These are phyloP conservation scores for Bursaphelenchus okinawaensis DNA, from an alignment of 2,888 invertebrate species.

Conservation along the genomic window DNA sequence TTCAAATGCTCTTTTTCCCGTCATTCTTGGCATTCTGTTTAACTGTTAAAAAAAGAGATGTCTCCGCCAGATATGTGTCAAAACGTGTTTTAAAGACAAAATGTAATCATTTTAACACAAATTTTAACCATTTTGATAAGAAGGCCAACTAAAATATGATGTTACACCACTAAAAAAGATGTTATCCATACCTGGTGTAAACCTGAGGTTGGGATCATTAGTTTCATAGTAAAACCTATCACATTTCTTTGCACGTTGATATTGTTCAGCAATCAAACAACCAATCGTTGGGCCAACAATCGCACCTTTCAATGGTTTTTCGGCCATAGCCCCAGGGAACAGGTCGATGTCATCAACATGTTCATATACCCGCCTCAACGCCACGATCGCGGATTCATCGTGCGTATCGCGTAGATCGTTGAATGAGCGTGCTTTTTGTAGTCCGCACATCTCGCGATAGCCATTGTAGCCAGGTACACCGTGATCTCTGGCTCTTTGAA, in stretches of 20 bases:
- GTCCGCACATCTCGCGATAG: slow-evolving; percentile 68
- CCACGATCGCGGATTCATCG: slow-evolving; percentile 60
- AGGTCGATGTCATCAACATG: slow-evolving; percentile 88
- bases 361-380: slow-evolving; percentile 50
- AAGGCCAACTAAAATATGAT: too few species aligned
- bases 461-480: slow-evolving; percentile 74
- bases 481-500: slow-evolving; percentile 80
- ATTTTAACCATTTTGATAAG: too few species aligned
- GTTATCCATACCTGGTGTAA: slow-evolving; percentile 57
- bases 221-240: slow-evolving; percentile 84
- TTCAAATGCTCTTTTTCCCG: too few species aligned
- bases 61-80: too few species aligned
- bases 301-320: slow-evolving; percentile 69
- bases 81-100: too few species aligned
- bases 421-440: slow-evolving; percentile 76
- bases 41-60: too few species aligned
- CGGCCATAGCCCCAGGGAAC: slow-evolving; percentile 88
- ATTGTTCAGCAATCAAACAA: slow-evolving; percentile 83
- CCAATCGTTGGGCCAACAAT: slow-evolving; percentile 86
- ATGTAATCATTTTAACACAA: too few species aligned
- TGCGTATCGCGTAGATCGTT: slow-evolving; percentile 74
- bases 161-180: too few species aligned
- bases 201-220: slow-evolving; percentile 41
- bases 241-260: slow-evolving; percentile 66
- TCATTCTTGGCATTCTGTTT: too few species aligned